Conservation (phyloP, 2,888 invertebrate genomes). For the Cancer borealis region DNA sequence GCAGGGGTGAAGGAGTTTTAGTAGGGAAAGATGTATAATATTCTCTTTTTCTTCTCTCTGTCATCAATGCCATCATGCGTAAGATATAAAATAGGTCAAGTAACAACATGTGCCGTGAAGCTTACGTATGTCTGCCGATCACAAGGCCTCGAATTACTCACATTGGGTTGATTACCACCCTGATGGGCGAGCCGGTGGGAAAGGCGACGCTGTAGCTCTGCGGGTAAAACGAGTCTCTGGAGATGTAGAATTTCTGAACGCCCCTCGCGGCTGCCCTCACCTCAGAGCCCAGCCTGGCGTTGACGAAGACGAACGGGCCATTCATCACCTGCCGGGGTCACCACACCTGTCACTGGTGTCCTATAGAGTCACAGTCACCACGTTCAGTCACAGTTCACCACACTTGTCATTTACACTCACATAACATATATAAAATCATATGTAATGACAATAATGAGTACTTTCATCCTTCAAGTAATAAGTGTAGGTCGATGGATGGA, state of each 20-base stretch:
- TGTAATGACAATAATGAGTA: not conserved
- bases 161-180: conserved; percentile 17
- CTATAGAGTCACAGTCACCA: not conserved
- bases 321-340: conserved; percentile 41
- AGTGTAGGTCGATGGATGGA: not conserved
- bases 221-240: conserved; percentile 54
- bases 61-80: not conserved
- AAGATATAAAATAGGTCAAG: no score
- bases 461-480: not conserved
- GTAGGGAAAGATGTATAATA: not conserved
- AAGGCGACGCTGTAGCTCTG: conserved; percentile 56
- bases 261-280: conserved; percentile 43
- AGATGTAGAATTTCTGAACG: conserved; percentile 52
- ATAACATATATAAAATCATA: not conserved
- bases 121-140: not conserved
- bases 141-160: not conserved
- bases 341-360: not conserved
- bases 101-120: no score
- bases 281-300: conserved; percentile 47
- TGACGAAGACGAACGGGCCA: conserved; percentile 55
- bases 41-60: not conserved
- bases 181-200: conserved; percentile 55
- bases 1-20: not conserved
- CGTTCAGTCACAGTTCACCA: not conserved
- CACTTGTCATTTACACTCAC: not conserved